Evolutionary conservation across 2,888 invertebrate species (phyloP), one percentile per base, ranked within the genome.

Genomic region (Sussaba pulchella): DNA sequence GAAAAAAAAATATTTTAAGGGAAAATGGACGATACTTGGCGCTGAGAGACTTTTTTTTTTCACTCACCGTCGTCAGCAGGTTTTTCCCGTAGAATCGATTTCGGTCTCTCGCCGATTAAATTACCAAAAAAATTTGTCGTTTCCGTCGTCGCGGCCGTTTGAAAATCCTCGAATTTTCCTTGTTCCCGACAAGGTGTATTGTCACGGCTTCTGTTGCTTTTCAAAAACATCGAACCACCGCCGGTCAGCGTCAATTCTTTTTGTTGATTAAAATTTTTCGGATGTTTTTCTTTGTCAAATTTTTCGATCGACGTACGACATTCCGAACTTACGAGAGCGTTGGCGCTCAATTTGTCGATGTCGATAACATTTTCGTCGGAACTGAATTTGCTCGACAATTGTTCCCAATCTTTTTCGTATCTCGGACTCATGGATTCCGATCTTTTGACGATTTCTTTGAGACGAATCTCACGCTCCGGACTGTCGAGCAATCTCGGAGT

Each of bases 221-320:
- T 95, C 6, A 95, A 91, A 86, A 95, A 95, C 93, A 95, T 94
- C 3, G 94, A 92, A 1, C 95, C 95, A n/a, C 94, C 94, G 0
- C 94, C 94, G 64, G 89, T 92, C 0, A 93, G 85, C 0, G 91
- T 91, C 9, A 93, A 85, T 61, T 92, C 92, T 79, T 89, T 91
- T 19, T 93, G 90, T 61, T 92, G 93, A 39, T 92, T 88, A 54
- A 92, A 90, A 50, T 91, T 89, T 67, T 90, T 90, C 10, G 92
- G 92, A 85, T 93, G 92, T 82, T 91, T 93, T 61, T 93, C 92
- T 52, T 92, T 92, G 50, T 92, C 89, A 75, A 92, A 87, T 77
- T 84, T 87, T 1, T 89, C 88, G 0, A 75, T 39, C 9, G 63
- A 47, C n/a, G n/a, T n/a, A n/a, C n/a, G n/a, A n/a, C 6, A 5